Evolutionary conservation across 1,140 invertebrate genomes (phyloP).

Genomic region (Octopus sinensis): DNA sequence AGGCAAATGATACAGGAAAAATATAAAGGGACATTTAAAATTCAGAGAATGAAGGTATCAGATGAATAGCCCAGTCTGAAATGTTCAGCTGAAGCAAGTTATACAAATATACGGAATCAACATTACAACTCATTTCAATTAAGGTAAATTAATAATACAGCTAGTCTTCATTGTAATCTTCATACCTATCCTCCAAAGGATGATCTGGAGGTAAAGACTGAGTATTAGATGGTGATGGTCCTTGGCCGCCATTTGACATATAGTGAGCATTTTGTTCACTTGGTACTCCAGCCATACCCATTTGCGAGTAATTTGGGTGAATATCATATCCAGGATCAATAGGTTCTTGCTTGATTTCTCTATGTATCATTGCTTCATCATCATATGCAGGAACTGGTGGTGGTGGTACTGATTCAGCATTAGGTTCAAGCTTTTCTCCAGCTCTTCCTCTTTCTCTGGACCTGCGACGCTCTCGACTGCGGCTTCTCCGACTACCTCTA

Average conservation of each 20-base stretch:
- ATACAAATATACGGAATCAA: too few relatives aligned
- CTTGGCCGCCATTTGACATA: not conserved
- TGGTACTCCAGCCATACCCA: not conserved
- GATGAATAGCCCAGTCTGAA: too few relatives aligned
- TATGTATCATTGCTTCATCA: not conserved
- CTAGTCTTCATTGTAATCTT: not conserved
- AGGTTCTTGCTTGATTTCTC: slow-evolving; percentile 26
- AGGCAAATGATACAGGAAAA: too few relatives aligned
- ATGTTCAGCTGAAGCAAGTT: too few relatives aligned
- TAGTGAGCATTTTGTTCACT: not conserved
- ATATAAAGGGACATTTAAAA: too few relatives aligned
- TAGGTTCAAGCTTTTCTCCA: slow-evolving; percentile 15
- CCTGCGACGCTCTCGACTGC: slow-evolving; percentile 55
- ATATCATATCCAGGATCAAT: slow-evolving; percentile 14
- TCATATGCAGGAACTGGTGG: not conserved
- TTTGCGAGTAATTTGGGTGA: not conserved
- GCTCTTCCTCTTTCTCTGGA: slow-evolving; percentile 49
- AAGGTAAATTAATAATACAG: too few relatives aligned
- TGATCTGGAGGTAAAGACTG: not conserved
- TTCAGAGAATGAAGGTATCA: too few relatives aligned
- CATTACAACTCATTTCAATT: too few relatives aligned
- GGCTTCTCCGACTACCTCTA: slow-evolving; percentile 44
- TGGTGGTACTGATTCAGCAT: not conserved
- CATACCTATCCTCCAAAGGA: not conserved
- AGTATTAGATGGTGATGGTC: not conserved